Evolutionary conservation across 2,113 vertebrate genomes (phyloP), one percentile per base, ranked within the genome.

Genomic region (Sitta europaea): DNA sequence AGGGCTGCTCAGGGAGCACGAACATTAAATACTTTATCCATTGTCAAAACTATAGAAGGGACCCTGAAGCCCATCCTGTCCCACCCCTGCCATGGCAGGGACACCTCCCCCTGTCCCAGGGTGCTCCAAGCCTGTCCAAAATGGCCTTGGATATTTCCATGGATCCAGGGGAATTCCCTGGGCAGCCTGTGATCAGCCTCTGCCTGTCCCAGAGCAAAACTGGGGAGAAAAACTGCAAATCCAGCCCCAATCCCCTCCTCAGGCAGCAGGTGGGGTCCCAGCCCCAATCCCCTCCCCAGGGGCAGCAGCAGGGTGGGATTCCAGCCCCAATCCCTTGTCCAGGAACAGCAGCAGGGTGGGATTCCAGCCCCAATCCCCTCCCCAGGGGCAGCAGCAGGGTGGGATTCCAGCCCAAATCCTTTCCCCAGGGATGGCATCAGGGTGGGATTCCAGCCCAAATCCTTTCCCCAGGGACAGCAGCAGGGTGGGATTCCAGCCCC

Each of bases 51-150:
- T 57, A 17, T 27, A 14, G 6, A 21, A 66, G 6, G 25, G 21
- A 57, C 21, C 19, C 57, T 85, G 20, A 65, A 85, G 9, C 1
- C 1, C 42, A 16, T 28, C 33, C 1, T 6, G 14, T 8, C 1
- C 48, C 23, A 19, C 0, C 3, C 3, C 14, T 72, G 27, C 47
- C 40, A 12, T 9, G 40, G 24, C 42, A 66, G 70, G 35, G 51
- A 57, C 42, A 20, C 20, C 35, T 66, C 3, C 51, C 72, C 36
- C 36, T 4, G 0, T 17, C 62, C 83, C 53, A 58, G 71, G 36
- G 0, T 43, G 31, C 51, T 51, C 71, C 82, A 57, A 25, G 13
- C 36, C 36, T 1, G 0, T 50, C 31, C 82, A 58, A 0, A 12
- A 42, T 35, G 51, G 20, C 70, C 51, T 25, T 11, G 35, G 17